phyloP scores from a whole-genome alignment of 2,888 invertebrate species.

The Pristionchus japonicus region DNA sequence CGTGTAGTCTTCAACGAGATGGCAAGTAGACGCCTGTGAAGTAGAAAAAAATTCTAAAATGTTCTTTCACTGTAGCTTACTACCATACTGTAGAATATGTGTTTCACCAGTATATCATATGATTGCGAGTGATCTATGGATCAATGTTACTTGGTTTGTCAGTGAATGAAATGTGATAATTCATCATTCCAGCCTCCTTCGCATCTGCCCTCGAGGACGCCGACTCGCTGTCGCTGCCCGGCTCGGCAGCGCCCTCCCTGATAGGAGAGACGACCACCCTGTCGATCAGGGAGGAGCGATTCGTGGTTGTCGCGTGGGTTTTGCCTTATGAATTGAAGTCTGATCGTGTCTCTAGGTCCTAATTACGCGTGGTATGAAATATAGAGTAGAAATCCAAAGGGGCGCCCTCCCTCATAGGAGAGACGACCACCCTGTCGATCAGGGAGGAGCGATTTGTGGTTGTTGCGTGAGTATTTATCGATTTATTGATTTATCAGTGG shows the following conservation, averaged over 20 bases:
- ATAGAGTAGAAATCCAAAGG: no score
- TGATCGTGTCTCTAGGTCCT: no score
- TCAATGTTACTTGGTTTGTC: background rate
- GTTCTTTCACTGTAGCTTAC: no score
- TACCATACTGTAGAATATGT: no score
- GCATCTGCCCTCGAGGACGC: background rate
- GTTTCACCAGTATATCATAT: no score
- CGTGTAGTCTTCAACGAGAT: no score
- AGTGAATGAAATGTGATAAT: background rate
- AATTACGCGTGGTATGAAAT: no score
- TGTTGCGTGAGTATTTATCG: no score
- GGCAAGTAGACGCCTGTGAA: no score
- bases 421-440: conserved; percentile 71
- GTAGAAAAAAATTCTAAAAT: no score
- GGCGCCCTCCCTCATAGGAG: conserved; percentile 44
- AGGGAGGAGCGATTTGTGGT: conserved; percentile 75
- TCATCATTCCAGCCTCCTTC: conserved; percentile 1
- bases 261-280: conserved; percentile 61
- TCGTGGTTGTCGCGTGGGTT: conserved; percentile 77
- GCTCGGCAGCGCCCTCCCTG: conserved; percentile 34
- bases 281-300: conserved; percentile 76
- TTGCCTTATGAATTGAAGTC: no score
- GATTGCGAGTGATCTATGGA: background rate
- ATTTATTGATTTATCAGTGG: background rate
- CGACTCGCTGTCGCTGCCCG: conserved; percentile 2